Evolutionary conservation across 2,797 vertebrate genomes (phyloP), one percentile per base, ranked within the genome.

Genomic region (Lacerta viridis): DNA sequence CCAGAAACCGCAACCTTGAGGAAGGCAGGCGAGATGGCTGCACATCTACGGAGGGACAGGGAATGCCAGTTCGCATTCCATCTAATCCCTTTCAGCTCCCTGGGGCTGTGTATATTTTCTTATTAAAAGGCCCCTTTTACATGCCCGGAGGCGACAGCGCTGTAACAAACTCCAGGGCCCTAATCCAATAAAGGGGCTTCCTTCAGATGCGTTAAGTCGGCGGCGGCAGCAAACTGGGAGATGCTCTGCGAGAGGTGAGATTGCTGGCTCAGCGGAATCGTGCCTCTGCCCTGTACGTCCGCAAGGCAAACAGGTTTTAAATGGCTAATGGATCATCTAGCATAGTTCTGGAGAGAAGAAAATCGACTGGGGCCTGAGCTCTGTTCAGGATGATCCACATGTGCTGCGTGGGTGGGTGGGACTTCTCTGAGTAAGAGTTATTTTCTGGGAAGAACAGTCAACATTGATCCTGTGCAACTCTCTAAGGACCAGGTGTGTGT

Each of bases 11-110:
- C 20, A 4, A 18, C 61, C 66, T 41, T 13, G 39, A 88, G 72
- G 33, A 33, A 13, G 36, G 29, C 59, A 50, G 33, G 5, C 20
- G 46, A 82, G 78, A 39, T 8, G 0, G 10, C 7, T 1, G 69
- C 2, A 20, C 41, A 33, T n/a, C 84, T 86, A 76, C 33, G 5
- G n/a, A 68, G 61, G 59, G 59, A 25, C 3, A 13, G 46, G 27
- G 36, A 71, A 75, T 50, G 80, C 55, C 80, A 88, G 59, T 89
- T 83, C 64, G 3, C 5, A 20, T 86, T 43, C 23, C 36, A 76
- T 89, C 33, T 86, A 76, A 86, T 69, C n/a, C 7, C 8, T 33
- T 69, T 77, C 84, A 27, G n/a, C 15, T 85, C 83, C 69, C 61
- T 1, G 2, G 61, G 72, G 84, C 80, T 69, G 84, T 69, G 80